Evolutionary conservation across 2,113 vertebrate species (phyloP).

Genomic region (Dipodomys stephensi): DNA sequence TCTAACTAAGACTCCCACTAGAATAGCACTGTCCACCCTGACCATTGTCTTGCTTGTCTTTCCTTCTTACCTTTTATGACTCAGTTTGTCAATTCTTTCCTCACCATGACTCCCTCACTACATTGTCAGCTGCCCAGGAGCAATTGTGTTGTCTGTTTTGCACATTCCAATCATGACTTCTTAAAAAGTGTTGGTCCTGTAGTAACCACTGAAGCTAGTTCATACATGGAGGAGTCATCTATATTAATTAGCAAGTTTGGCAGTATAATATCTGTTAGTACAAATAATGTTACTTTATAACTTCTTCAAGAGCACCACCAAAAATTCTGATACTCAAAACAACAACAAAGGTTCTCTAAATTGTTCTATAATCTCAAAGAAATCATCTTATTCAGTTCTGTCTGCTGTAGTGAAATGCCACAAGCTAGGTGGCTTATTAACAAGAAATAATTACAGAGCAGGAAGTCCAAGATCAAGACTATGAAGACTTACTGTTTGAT

Average conservation of each 20-base stretch:
- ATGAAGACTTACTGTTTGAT: background rate
- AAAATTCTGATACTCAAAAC: slow-evolving; percentile 5
- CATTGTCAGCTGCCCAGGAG: background rate
- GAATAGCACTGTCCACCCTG: background rate
- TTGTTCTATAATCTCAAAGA: background rate
- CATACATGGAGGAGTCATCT: background rate
- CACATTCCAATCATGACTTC: background rate
- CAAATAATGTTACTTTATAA: background rate
- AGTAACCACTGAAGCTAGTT: background rate
- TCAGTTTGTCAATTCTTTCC: background rate
- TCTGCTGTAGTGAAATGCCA: background rate
- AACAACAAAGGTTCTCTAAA: background rate
- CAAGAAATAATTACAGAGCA: background rate
- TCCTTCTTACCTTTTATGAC: background rate
- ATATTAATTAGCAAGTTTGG: background rate
- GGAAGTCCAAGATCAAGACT: background rate
- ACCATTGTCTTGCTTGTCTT: background rate
- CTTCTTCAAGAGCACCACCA: background rate
- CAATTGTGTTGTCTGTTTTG: background rate
- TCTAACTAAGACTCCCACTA: background rate
- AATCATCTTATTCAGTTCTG: background rate
- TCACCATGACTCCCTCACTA: background rate
- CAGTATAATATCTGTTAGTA: background rate
- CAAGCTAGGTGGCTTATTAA: background rate
- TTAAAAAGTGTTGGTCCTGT: background rate